Conservation (phyloP, 2,797 vertebrate species). For the Zenarchopterus dispar region DNA sequence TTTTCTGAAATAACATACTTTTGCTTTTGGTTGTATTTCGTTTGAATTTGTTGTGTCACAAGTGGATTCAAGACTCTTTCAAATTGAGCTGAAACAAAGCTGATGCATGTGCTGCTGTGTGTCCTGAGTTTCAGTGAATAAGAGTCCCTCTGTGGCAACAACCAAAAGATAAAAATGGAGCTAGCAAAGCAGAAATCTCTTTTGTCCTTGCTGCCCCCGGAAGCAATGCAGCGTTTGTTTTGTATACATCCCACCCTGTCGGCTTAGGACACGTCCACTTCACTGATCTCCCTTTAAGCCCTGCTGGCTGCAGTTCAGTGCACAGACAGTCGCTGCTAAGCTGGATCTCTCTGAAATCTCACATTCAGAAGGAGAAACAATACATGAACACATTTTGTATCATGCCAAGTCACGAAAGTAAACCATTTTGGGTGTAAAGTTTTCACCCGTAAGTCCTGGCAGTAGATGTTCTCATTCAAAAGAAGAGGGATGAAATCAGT, state of each 20-base stretch:
- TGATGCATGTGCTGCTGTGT: neutral
- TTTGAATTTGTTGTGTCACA: no score
- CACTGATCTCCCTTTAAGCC: slow-evolving; percentile 44
- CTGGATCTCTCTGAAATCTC: slow-evolving; percentile 5
- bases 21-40: no score
- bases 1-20: no score
- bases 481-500: neutral
- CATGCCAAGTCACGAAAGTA: neutral
- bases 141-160: slow-evolving; percentile 1
- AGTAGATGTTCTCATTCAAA: no score
- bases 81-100: slow-evolving; percentile 23
- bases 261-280: slow-evolving; percentile 38
- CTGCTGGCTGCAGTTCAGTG: slow-evolving; percentile 34
- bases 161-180: slow-evolving; percentile 40
- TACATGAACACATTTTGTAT: no score
- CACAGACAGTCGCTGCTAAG: slow-evolving; percentile 9
- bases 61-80: slow-evolving; percentile 8
- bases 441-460: no score
- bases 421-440: neutral
- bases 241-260: slow-evolving; percentile 51
- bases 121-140: slow-evolving; percentile 1
- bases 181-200: slow-evolving; percentile 38
- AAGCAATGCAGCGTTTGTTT: slow-evolving; percentile 61
- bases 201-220: slow-evolving; percentile 43
- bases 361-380: slow-evolving; percentile 10